Evolutionary conservation across 2,797 vertebrate species (phyloP), one percentile per base, ranked within the genome.

Genomic region (Acipenser oxyrinchus): DNA sequence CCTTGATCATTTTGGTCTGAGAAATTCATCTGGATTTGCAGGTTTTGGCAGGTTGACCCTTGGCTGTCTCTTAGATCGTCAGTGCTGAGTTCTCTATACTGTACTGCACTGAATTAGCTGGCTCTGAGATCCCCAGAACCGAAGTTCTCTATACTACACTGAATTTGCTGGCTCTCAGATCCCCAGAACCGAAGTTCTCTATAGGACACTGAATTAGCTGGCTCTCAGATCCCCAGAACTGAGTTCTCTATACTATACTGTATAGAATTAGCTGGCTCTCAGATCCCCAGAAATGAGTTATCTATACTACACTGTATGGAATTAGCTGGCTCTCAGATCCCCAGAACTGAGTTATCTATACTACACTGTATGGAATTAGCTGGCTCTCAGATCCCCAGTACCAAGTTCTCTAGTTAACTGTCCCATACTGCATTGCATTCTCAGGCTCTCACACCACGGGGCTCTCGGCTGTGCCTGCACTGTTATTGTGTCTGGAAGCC

Each of bases 361-460:
- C 55, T 10, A 37, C 3, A 37, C 10, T 10, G 18, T 13, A 5
- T 52, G 48, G 64, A 11, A 48, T 18, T 68, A 67, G 74, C 74
- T 74, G 8, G 73, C 76, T 79, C 81, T 82, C 77, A 76, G 74
- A 75, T 84, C 80, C 71, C 75, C 73, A 77, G 73, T 64, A 78
- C 72, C 57, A 69, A 65, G 70, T 73, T 78, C 23, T 37, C 2
- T 37, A 4, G 23, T 37, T 37, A 37, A 37, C 23, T 37, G 23
- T 37, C 2, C 23, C 23, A 37, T 37, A 37, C 23, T 37, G 82
- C 78, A 80, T 76, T 69, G 72, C 70, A 72, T 79, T 84, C 81
- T 73, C 77, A 77, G 75, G 73, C 78, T 82, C 65, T 60, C 59
- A 70, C 62, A 74, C 77, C 68, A 49, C 68, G 72, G 67, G 59